Conservation (phyloP, 2,113 vertebrate genomes). For the Pyxicephalus adspersus region DNA sequence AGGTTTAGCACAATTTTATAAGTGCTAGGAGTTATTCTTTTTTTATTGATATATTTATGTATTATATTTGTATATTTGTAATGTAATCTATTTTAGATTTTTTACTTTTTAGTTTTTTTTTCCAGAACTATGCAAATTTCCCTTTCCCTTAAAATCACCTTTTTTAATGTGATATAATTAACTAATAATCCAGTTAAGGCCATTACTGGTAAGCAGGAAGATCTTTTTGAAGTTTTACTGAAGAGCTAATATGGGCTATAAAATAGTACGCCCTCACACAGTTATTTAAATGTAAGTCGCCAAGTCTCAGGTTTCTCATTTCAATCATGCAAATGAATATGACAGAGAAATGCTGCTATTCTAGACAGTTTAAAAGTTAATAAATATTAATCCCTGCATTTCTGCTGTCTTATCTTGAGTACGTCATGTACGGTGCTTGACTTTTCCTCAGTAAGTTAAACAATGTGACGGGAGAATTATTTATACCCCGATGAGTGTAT, state of each 20-base stretch:
- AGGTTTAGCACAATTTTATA: no score
- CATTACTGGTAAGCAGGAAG: not conserved
- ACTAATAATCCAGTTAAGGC: no score
- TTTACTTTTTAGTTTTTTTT: no score
- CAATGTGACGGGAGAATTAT: conserved; percentile 39
- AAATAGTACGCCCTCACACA: not conserved
- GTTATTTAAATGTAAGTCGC: conserved; percentile 12
- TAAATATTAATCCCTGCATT: conserved; percentile 47
- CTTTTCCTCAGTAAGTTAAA: conserved; percentile 26
- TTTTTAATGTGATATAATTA: no score
- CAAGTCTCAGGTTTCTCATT: conserved; percentile 9
- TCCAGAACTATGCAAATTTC: no score
- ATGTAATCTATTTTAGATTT: no score
- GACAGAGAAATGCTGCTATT: not conserved
- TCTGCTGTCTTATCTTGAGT: conserved; percentile 34
- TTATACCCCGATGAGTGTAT: conserved; percentile 33
- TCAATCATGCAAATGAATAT: conserved; percentile 39
- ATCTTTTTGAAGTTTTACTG: not conserved
- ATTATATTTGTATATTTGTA: no score
- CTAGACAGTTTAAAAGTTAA: conserved; percentile 47
- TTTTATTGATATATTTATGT: no score
- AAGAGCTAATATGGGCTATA: conserved; percentile 13
- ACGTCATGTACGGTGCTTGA: conserved; percentile 35
- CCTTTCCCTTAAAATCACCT: no score
- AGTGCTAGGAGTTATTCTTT: no score